Conservation (phyloP, 2,113 vertebrate species). For the crab-eating macaque (Macaca fascicularis) region DNA sequence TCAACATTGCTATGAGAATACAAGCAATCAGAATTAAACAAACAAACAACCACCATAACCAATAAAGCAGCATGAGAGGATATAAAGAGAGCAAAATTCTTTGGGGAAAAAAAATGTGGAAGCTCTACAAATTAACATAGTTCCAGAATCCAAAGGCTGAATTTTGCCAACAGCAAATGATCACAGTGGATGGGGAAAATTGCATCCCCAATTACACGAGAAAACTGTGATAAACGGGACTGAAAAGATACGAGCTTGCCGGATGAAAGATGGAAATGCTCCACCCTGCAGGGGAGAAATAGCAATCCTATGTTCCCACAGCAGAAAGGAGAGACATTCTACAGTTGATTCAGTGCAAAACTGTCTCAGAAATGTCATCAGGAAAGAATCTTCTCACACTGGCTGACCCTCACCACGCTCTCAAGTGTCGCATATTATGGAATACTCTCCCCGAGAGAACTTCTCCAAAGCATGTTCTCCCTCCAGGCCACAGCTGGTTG, state of each 20-base stretch:
- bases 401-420: background rate
- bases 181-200: background rate
- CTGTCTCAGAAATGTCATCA: constrained; percentile 20
- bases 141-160: constrained; percentile 26
- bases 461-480: background rate
- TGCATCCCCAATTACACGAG: background rate
- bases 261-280: background rate
- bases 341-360: constrained; percentile 41
- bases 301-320: background rate
- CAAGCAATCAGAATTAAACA: background rate
- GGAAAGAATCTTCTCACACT: background rate
- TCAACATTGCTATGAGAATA: background rate
- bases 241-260: background rate
- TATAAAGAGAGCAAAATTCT: background rate
- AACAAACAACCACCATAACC: background rate
- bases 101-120: background rate
- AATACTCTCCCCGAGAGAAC: background rate
- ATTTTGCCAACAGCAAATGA: constrained; percentile 45
- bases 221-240: background rate
- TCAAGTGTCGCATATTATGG: background rate
- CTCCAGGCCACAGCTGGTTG: constrained; percentile 44
- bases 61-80: background rate
- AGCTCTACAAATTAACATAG: background rate
- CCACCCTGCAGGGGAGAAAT: background rate
- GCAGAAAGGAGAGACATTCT: constrained; percentile 18